Conservation (phyloP, 2,113 vertebrate species). For the Crotalus tigris region DNA sequence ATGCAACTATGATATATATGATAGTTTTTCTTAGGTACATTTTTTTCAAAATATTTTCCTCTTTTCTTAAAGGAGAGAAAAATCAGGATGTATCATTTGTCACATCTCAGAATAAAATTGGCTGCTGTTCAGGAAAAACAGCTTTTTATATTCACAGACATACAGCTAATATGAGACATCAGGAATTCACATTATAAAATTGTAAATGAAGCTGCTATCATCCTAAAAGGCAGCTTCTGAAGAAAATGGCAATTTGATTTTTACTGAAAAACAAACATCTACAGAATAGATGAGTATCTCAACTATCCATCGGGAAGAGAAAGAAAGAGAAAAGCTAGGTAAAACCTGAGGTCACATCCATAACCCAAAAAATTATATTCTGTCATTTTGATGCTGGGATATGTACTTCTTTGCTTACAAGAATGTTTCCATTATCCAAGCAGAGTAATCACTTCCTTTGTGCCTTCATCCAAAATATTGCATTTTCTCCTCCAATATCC, state of each 20-base stretch:
- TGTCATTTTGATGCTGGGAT: not conserved
- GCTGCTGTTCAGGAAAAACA: constrained; percentile 15
- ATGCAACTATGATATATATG: not conserved
- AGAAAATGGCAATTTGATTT: not conserved
- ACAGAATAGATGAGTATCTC: not conserved
- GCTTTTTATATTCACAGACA: constrained; percentile 25
- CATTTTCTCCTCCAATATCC: not conserved
- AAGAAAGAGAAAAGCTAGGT: not conserved
- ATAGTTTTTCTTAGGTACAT: constrained; percentile 18
- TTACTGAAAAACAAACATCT: not conserved
- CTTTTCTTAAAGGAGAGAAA: not conserved
- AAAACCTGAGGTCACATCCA: not conserved
- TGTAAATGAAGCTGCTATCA: not conserved
- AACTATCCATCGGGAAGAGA: not conserved
- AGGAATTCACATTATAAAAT: constrained; percentile 17
- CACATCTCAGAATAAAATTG: constrained; percentile 19
- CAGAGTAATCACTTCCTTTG: not conserved
- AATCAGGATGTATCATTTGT: constrained; percentile 12
- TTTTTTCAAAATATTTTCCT: constrained; percentile 18
- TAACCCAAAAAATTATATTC: not conserved
- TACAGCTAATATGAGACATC: not conserved
- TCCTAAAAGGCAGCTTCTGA: not conserved
- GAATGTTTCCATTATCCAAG: not conserved
- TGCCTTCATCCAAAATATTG: not conserved
- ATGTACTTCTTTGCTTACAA: not conserved